These are phyloP conservation scores for Tachuris rubrigastra DNA, from an alignment of 2,113 vertebrate genomes.

Conservation along the genomic window DNA sequence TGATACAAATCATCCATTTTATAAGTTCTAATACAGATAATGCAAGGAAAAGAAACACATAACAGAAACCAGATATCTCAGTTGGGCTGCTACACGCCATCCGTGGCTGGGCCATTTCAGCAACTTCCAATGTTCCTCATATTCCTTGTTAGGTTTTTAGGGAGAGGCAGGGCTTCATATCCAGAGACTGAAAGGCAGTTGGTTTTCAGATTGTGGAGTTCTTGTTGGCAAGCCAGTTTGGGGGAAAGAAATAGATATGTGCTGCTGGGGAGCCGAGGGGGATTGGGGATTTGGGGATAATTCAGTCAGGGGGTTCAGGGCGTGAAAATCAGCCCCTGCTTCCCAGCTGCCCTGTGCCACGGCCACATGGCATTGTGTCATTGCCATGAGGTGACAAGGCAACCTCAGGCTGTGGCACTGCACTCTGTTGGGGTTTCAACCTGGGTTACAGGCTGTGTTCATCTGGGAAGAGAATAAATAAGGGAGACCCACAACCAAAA, in stretches of 20 bases:
- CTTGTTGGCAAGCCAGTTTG: not conserved
- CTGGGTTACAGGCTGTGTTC: not conserved
- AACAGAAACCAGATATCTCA: conserved; percentile 62
- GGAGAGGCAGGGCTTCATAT: not conserved
- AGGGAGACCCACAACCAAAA: not conserved
- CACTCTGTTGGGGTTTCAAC: not conserved
- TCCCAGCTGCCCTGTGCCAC: rapidly evolving
- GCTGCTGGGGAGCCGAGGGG: not conserved
- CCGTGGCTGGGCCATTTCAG: not conserved
- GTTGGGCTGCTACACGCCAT: not conserved
- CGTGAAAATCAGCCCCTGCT: not conserved
- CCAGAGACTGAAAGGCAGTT: not conserved
- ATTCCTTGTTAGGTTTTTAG: not conserved
- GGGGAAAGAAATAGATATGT: not conserved
- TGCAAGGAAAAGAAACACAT: conserved; percentile 53
- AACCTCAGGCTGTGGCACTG: not conserved
- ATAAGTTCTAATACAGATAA: conserved; percentile 62
- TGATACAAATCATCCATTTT: conserved; percentile 59
- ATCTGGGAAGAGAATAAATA: not conserved
- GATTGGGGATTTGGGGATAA: not conserved
- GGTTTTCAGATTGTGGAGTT: not conserved
- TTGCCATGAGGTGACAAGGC: rapidly evolving
- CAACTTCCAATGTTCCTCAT: not conserved
- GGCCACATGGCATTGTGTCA: rapidly evolving
- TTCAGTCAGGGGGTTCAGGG: not conserved